These are phyloP conservation scores for Drosophila putrida DNA, from an alignment of 2,888 invertebrate genomes.

Conservation along the genomic window DNA sequence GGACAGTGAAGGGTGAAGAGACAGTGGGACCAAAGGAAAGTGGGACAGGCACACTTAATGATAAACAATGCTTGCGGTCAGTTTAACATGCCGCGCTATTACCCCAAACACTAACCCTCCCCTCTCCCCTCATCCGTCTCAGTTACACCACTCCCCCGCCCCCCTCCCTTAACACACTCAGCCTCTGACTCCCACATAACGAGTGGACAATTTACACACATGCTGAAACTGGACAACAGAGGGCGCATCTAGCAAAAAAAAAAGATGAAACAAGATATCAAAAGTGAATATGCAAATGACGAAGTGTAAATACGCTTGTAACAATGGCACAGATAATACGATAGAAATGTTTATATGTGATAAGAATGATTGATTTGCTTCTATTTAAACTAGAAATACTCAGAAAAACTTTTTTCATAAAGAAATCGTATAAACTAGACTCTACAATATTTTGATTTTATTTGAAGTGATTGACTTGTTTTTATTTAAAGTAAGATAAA, in stretches of 20 bases:
- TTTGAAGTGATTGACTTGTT: background rate
- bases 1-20: conserved; percentile 1
- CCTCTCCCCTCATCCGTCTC: background rate
- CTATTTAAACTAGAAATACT: background rate
- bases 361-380: background rate
- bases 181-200: conserved; percentile 59
- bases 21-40: conserved; percentile 22
- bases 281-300: background rate
- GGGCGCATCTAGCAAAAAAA: conserved; percentile 35
- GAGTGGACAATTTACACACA: conserved; percentile 82
- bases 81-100: conserved; percentile 82
- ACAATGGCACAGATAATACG: too few relatives aligned
- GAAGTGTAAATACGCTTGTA: conserved; percentile 7
- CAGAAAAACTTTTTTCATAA: too few relatives aligned
- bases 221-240: conserved; percentile 65
- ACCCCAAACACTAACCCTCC: conserved; percentile 58
- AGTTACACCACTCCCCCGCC: background rate
- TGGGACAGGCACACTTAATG: conserved; percentile 67
- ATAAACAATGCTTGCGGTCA: conserved; percentile 84
- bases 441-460: too few relatives aligned
- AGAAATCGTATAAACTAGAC: too few relatives aligned
- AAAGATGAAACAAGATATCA: conserved; percentile 44
- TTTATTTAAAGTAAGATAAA: too few relatives aligned
- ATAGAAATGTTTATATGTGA: background rate
- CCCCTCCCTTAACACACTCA: conserved; percentile 4